These are phyloP conservation scores for Pseudomyrmex flavicornis DNA, from an alignment of 1,140 invertebrate species.

Conservation along the genomic window DNA sequence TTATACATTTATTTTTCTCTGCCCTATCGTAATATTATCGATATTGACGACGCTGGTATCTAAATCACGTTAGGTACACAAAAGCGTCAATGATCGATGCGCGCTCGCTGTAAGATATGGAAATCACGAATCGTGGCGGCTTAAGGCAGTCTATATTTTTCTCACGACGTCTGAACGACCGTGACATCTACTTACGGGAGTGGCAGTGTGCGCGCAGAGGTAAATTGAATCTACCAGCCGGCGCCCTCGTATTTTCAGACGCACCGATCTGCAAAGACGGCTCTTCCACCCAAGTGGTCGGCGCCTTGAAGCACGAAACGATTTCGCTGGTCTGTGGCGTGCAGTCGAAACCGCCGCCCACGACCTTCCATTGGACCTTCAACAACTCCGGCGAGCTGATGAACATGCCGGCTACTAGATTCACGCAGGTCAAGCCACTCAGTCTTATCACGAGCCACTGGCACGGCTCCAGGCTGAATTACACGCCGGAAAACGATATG, in stretches of 20 bases:
- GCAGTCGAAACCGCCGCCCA: constrained; percentile 92
- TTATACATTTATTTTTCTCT: constrained; percentile 20
- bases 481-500: constrained; percentile 93
- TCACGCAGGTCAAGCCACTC: constrained; percentile 82
- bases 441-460: constrained; percentile 85
- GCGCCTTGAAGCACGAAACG: constrained; percentile 94
- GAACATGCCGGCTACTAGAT: constrained; percentile 88
- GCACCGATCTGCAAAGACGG: constrained; percentile 91
- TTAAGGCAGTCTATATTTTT: constrained; percentile 2
- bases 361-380: constrained; percentile 94
- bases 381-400: constrained; percentile 94
- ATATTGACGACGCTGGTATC: background rate
- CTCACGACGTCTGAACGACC: background rate
- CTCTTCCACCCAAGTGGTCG: constrained; percentile 90
- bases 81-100: constrained; percentile 38
- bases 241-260: constrained; percentile 85
- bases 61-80: constrained; percentile 34
- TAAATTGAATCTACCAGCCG: constrained; percentile 46
- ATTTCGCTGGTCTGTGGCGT: constrained; percentile 93
- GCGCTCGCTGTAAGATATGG: background rate
- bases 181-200: background rate
- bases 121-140: constrained; percentile 9
- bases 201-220: constrained; percentile 4
- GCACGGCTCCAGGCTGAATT: constrained; percentile 91
- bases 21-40: constrained; percentile 5